phyloP scores from a whole-genome alignment of 2,113 vertebrate genomes.

The Miniopterus natalensis region DNA sequence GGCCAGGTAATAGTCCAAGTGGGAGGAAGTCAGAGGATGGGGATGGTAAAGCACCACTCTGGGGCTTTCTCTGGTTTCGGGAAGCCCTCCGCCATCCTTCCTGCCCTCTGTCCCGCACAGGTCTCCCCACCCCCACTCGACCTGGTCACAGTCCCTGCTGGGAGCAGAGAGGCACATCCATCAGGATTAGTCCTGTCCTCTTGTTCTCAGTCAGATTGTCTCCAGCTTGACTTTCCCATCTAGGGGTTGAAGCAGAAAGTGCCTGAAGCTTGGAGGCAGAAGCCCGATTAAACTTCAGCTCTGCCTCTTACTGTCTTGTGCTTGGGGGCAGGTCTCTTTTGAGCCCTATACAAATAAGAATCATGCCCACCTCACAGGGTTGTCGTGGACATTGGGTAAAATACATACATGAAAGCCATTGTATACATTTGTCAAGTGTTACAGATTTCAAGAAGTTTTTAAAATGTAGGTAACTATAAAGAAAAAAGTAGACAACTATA shows the following conservation, averaged over 20 bases:
- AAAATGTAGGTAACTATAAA: background rate
- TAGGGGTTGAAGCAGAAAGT: background rate
- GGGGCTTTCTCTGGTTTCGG: background rate
- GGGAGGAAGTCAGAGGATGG: slow-evolving; percentile 12
- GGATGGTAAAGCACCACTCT: background rate
- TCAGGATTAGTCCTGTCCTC: background rate
- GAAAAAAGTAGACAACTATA: background rate
- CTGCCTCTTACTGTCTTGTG: background rate
- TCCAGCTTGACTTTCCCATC: background rate
- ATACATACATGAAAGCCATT: background rate
- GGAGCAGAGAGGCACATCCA: background rate
- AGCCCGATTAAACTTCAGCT: background rate
- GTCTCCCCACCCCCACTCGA: background rate
- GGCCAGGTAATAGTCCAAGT: background rate
- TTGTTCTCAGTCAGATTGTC: background rate
- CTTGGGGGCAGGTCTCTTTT: background rate
- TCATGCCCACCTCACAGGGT: background rate
- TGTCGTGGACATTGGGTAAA: background rate
- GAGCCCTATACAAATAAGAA: background rate
- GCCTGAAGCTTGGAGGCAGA: background rate
- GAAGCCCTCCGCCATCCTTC: background rate
- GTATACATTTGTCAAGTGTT: background rate
- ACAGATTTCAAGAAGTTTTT: background rate
- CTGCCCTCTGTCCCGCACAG: background rate
- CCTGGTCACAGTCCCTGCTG: background rate